A percentile compares a stretch with the other conserved stretches of the same genome.
phyloP scores from a whole-genome alignment of 2,888 invertebrate species.

The Chloroclysta siterata region DNA sequence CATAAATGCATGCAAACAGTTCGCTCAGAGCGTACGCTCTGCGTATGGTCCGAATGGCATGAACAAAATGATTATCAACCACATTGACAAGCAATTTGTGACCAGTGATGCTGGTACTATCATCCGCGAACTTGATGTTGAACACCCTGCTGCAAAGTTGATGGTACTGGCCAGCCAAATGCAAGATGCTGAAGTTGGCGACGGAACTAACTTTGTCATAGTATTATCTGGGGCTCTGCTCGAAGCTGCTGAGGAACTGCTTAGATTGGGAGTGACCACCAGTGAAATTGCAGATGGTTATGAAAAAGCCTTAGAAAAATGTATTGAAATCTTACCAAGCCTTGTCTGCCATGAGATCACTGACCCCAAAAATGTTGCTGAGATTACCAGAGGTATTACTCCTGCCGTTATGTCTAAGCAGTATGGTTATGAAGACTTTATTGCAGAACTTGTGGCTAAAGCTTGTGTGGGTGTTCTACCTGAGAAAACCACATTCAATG shows the following conservation, averaged over 20 bases:
- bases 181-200: slow-evolving; percentile 99
- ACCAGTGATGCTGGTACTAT: slow-evolving; percentile 99
- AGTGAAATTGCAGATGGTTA: slow-evolving; percentile 98
- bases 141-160: slow-evolving; percentile 99
- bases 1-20: slow-evolving; percentile 97
- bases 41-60: slow-evolving; percentile 99
- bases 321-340: slow-evolving; percentile 94
- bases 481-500: slow-evolving; percentile 95
- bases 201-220: slow-evolving; percentile 99
- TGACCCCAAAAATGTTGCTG: slow-evolving; percentile 86
- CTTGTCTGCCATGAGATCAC: slow-evolving; percentile 92
- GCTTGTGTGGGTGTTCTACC: slow-evolving; percentile 96
- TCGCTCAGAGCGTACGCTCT: slow-evolving; percentile 96
- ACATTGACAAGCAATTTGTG: slow-evolving; percentile 98
- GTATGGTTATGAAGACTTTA: slow-evolving; percentile 97
- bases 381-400: slow-evolving; percentile 90
- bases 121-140: slow-evolving; percentile 96
- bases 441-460: slow-evolving; percentile 92
- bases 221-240: slow-evolving; percentile 96
- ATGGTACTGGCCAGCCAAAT: slow-evolving; percentile 98
- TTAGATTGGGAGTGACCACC: slow-evolving; percentile 98
- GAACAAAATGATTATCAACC: slow-evolving; percentile 99
- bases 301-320: slow-evolving; percentile 95
- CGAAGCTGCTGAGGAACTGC: slow-evolving; percentile 95
- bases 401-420: slow-evolving; percentile 98